Percentiles rank a stretch among this genome's conserved stretches.
Evolutionary conservation across 2,888 invertebrate genomes (phyloP).

Genomic region (Resseliella maxima): DNA sequence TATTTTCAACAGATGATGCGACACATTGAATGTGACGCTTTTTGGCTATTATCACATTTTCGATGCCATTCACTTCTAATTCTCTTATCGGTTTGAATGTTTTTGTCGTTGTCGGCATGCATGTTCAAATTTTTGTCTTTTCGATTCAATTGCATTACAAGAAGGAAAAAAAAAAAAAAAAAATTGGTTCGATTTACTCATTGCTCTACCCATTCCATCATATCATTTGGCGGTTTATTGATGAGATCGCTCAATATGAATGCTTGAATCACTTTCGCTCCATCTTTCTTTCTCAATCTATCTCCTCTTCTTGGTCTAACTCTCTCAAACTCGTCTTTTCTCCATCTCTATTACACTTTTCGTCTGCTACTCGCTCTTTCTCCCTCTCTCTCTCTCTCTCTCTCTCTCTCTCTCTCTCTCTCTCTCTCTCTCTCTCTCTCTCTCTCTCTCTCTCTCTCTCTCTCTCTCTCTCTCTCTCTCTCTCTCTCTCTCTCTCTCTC

Average conservation of each 20-base stretch:
- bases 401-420: too few relatives aligned
- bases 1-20: slow-evolving; percentile 44
- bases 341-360: too few relatives aligned
- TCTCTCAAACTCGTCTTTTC: background rate
- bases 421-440: too few relatives aligned
- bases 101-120: background rate
- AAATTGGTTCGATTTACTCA: background rate
- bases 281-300: background rate
- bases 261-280: background rate
- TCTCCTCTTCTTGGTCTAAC: background rate
- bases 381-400: too few relatives aligned
- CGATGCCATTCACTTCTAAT: slow-evolving; percentile 50
- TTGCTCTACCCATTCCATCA: background rate
- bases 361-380: too few relatives aligned
- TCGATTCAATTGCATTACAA: background rate
- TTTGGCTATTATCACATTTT: slow-evolving; percentile 48
- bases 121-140: background rate
- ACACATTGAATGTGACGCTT: slow-evolving; percentile 48
- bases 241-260: slow-evolving; percentile 23
- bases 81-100: background rate
- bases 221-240: background rate
- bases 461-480: too few relatives aligned
- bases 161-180: too few relatives aligned
- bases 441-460: too few relatives aligned
- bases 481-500: too few relatives aligned